Evolutionary conservation across 2,888 invertebrate genomes (phyloP).

Genomic region (Troilus luridus): DNA sequence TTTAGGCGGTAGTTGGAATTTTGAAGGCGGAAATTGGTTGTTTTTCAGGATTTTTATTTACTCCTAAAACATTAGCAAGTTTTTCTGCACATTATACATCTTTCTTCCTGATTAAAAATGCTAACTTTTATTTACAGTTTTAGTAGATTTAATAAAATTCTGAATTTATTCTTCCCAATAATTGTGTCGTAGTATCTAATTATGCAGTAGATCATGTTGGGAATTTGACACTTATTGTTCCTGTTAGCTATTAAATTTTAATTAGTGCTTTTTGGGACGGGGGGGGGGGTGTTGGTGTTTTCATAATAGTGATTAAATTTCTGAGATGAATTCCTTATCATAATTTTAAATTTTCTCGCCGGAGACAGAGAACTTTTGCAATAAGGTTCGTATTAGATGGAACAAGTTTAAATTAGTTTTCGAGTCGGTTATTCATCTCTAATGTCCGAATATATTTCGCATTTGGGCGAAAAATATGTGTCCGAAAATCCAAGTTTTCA

Average conservation of each 20-base stretch:
- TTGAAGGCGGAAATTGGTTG: too few species aligned
- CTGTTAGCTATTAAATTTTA: constrained; percentile 22
- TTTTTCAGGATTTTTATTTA: too few species aligned
- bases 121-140: not conserved
- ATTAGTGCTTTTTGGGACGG: not conserved
- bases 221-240: not conserved
- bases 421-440: not conserved
- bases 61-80: too few species aligned
- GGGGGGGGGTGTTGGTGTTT: not conserved
- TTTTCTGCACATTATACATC: too few species aligned
- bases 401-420: constrained; percentile 43
- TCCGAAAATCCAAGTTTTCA: not conserved
- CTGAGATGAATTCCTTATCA: constrained; percentile 24
- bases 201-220: not conserved
- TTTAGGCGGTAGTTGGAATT: too few species aligned
- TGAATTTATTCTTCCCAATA: not conserved
- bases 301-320: constrained; percentile 21
- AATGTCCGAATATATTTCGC: not conserved
- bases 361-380: constrained; percentile 13
- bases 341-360: constrained; percentile 22
- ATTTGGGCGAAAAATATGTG: not conserved
- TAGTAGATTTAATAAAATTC: not conserved
- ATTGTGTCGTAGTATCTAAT: not conserved
- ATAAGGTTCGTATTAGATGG: constrained; percentile 39
- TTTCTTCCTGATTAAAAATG: too few species aligned